Base-by-base conservation (phyloP, 2,888 invertebrate genomes). In the Morpho deidamia region DNA sequence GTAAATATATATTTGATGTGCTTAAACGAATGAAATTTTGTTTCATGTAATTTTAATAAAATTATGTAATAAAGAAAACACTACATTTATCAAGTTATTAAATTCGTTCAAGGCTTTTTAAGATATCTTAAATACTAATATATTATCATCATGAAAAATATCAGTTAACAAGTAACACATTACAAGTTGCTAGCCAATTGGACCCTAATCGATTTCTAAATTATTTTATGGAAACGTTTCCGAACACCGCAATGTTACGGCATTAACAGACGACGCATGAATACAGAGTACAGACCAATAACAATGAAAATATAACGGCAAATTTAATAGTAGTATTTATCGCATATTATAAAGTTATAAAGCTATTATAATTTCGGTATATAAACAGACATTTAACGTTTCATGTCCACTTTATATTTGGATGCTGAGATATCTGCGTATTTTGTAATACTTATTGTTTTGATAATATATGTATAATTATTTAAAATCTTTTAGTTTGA, bases 121-220 rank as follows among this genome's bases (percentile, higher is more conserved):
- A 33, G 42, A 44, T 51, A 37, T 11, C 44, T 11, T 53, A 47
- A 39, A 35, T 38, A 54, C 56, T 53, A 54, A 42, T 52, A 46
- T 39, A 38, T 34, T 49, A 49, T 49, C 34, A 38, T 14, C 35
- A 11, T 45, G 35, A 23, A 39, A 52, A 47, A 34, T 11, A 47
- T 32, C 11, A 47, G 33, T 48, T 11, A 42, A 35, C 39, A 41
- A 44, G 44, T 53, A 34, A 42, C 44, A 74, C 72, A 74, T 75
- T 73, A 76, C 75, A 65, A 71, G 66, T 72, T 67, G 72, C 67
- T 74, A 78, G 68, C 69, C 74, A 67, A 74, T 84, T 84, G 84
- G 84, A 83, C 84, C 84, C 84, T 80, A 72, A 68, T 69, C 65
- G 68, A 72, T 68, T 65, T 69, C 72, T 69, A 74, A 66, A 72